Evolutionary conservation across 2,888 invertebrate genomes (phyloP).

Genomic region (Mesoligia furuncula): DNA sequence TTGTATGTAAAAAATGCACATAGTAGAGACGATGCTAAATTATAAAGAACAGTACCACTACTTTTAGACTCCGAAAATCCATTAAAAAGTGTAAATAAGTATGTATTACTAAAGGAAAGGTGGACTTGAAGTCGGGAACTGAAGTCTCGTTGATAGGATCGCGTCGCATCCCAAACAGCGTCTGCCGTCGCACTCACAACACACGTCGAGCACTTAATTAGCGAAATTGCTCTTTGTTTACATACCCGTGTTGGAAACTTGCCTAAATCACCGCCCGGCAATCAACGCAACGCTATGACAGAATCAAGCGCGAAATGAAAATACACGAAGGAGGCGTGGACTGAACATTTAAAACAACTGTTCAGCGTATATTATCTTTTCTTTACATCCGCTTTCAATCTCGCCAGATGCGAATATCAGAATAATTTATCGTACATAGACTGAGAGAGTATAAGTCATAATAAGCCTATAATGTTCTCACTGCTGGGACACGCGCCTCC

Average conservation of each 20-base stretch:
- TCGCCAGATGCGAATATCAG: conserved; percentile 38
- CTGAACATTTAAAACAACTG: conserved; percentile 34
- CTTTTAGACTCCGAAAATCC: conserved; percentile 2
- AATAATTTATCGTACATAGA: conserved; percentile 33
- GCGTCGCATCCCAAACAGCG: conserved; percentile 77
- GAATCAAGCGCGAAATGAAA: conserved; percentile 55
- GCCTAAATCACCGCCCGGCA: conserved; percentile 73
- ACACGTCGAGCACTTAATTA: conserved; percentile 84
- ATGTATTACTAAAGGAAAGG: conserved; percentile 19
- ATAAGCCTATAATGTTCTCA: background rate
- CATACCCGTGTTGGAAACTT: conserved; percentile 78
- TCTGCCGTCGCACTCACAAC: conserved; percentile 68
- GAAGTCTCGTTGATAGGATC: conserved; percentile 73
- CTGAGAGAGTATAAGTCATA: conserved; percentile 12
- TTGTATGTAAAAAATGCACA: background rate
- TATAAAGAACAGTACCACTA: background rate
- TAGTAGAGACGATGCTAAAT: background rate
- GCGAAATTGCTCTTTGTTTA: conserved; percentile 84
- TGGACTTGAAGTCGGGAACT: conserved; percentile 58
- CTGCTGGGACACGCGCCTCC: background rate
- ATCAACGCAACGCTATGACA: conserved; percentile 57
- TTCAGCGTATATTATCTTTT: conserved; percentile 31
- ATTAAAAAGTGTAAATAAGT: conserved; percentile 32
- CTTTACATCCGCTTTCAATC: conserved; percentile 32
- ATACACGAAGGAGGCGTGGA: conserved; percentile 50